Evolutionary conservation across 2,113 vertebrate genomes (phyloP), one percentile per base, ranked within the genome.

Genomic region (Neodon shergylaensis): DNA sequence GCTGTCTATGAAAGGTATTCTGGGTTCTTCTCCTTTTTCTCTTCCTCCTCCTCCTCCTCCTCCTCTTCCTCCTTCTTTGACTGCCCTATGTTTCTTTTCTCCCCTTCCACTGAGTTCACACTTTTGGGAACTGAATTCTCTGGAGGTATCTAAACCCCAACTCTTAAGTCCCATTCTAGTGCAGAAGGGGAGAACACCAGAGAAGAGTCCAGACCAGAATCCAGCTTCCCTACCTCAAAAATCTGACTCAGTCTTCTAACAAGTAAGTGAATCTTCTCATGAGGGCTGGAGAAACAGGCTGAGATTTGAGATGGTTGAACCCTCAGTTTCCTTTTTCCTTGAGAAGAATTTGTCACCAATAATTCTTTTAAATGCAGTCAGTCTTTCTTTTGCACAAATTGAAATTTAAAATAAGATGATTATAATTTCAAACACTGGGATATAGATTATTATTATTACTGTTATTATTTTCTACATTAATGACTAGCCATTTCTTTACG

Each of bases 341-440:
- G 79, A 92, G 54, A 73, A 91, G 4, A 12, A 33, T 52, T 89
- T 49, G 5, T 76, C 39, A 54, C 1, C 16, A 21, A 83, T 39
- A 72, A 65, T 91, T 78, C 49, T 88, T 44, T 42, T 58, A 66
- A 88, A 74, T n/a, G 49, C 2, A 28, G 28, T 3, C 16, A 28
- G 33, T 58, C 39, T 74, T 78, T 88, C 28, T 70, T 91, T 91
- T 88, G 39, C 5, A 44, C 3, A 74, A 84, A 1, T 17, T 91
- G 7, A 61, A 85, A 66, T 86, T 86, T 81, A 49, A 74, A 76
- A 58, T 52, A 47, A 82, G 76, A 91, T 66, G 52, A 61, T 72
- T 65, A 85, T 54, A 91, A 72, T 91, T 81, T 92, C 13, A 94
- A 95, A 86, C 42, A 78, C 21, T 76, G n/a, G 54, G 78, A 52